phyloP scores from a whole-genome alignment of 2,888 invertebrate species.

The Cephalotes varians region DNA sequence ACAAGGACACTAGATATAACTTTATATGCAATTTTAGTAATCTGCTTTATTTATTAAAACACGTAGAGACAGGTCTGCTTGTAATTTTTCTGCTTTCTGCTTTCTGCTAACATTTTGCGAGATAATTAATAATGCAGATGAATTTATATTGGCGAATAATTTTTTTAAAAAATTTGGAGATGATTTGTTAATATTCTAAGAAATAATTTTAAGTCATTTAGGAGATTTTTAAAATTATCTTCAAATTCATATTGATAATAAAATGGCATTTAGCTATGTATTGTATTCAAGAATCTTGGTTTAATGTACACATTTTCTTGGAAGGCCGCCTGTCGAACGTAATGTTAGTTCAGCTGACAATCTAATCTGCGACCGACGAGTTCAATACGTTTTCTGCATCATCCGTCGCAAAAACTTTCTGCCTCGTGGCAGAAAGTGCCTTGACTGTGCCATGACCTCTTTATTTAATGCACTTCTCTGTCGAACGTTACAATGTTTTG shows the following conservation, averaged over 20 bases:
- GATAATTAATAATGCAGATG: not conserved
- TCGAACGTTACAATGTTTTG: constrained; percentile 51
- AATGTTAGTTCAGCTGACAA: constrained; percentile 16
- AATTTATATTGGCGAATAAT: not conserved
- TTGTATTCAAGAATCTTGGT: not conserved
- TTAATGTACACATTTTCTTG: not conserved
- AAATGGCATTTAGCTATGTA: not conserved
- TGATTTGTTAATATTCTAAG: not conserved
- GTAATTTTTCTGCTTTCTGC: not conserved
- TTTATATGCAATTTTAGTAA: not conserved
- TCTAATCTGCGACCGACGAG: constrained; percentile 1
- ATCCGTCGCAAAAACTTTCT: constrained; percentile 38
- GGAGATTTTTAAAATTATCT: not conserved
- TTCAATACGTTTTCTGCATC: constrained; percentile 17
- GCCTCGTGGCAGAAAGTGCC: constrained; percentile 37
- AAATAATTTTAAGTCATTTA: not conserved
- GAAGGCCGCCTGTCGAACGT: not conserved
- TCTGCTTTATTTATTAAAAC: not conserved
- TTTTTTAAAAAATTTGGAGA: too few relatives aligned
- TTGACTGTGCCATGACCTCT: constrained; percentile 60
- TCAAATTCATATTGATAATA: not conserved
- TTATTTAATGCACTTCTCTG: constrained; percentile 60
- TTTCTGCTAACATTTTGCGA: not conserved
- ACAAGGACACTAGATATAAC: not conserved
- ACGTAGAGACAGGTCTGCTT: not conserved